These are phyloP conservation scores for Mohoua ochrocephala DNA, from an alignment of 2,113 vertebrate species.

Conservation along the genomic window DNA sequence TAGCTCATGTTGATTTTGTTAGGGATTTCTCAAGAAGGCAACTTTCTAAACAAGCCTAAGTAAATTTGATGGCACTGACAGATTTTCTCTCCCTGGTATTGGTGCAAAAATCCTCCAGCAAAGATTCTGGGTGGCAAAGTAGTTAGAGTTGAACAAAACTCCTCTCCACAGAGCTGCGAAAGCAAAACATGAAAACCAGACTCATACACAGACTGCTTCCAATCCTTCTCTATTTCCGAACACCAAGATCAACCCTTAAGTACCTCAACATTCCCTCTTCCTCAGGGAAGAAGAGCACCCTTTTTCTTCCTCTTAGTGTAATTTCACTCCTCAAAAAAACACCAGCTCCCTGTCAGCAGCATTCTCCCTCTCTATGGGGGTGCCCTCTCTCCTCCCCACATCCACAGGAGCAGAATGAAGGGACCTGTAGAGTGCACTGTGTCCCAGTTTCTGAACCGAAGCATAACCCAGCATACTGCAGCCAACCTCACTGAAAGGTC, in stretches of 20 bases:
- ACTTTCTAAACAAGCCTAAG: not conserved
- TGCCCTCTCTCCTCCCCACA: not conserved
- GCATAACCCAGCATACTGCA: not conserved
- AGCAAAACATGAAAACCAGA: not conserved
- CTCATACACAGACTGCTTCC: not conserved
- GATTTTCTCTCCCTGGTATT: not conserved
- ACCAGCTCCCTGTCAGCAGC: not conserved
- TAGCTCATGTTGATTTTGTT: not conserved
- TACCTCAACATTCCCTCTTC: not conserved
- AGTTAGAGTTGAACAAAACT: not conserved
- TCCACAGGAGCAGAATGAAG: not conserved
- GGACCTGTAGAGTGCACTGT: conserved; percentile 47
- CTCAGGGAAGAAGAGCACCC: not conserved
- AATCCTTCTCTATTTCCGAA: not conserved
- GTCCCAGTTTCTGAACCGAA: not conserved
- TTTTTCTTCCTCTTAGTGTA: not conserved
- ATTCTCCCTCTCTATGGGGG: not conserved
- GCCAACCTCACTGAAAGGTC: not conserved
- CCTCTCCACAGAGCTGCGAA: not conserved
- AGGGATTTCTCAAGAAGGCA: not conserved
- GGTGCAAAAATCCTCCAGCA: not conserved
- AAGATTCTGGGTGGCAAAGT: not conserved
- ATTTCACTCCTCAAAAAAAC: not conserved
- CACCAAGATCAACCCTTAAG: not conserved
- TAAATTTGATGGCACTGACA: not conserved